Conservation (phyloP, 2,113 vertebrate species). For the Picathartes gymnocephalus region DNA sequence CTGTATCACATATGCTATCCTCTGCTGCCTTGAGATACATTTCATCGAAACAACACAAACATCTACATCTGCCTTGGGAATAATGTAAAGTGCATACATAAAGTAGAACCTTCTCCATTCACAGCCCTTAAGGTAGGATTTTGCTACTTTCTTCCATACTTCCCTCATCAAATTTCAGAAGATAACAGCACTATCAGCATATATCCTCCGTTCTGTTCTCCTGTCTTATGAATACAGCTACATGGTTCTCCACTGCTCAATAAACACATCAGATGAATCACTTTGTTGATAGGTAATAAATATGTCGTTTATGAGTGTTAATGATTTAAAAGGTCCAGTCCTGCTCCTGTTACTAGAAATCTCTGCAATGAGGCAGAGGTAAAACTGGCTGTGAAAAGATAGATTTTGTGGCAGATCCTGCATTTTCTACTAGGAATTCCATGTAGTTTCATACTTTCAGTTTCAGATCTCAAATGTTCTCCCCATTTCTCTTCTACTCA, state of each 20-base stretch:
- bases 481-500: not conserved
- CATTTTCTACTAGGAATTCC: not conserved
- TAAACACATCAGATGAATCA: not conserved
- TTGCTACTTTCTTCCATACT: not conserved
- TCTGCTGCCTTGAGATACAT: not conserved
- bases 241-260: not conserved
- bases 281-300: not conserved
- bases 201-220: not conserved
- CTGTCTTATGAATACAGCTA: not conserved
- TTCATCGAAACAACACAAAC: not conserved
- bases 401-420: not conserved
- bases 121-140: not conserved
- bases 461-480: not conserved
- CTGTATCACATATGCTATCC: not conserved
- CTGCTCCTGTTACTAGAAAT: not conserved
- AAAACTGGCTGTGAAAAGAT: not conserved
- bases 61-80: not conserved
- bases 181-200: not conserved
- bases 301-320: not conserved
- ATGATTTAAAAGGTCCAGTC: not conserved
- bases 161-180: not conserved
- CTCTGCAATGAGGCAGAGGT: not conserved
- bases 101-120: not conserved
- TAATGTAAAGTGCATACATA: not conserved
- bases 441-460: not conserved